Evolutionary conservation across 2,888 invertebrate genomes (phyloP).

Genomic region (Acronicta aceris): DNA sequence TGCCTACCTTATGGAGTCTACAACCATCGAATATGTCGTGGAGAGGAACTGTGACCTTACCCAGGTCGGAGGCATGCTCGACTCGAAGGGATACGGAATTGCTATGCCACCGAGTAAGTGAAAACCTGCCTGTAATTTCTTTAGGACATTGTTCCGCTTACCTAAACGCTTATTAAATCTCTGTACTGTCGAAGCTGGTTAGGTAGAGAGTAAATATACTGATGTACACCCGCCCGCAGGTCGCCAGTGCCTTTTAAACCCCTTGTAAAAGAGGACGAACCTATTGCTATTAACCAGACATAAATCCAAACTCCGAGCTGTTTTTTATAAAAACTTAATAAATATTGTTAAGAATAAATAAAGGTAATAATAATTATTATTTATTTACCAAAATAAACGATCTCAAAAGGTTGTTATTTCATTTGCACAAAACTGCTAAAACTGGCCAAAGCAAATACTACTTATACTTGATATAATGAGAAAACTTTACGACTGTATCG

Average conservation of each 20-base stretch:
- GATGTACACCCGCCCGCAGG: no score
- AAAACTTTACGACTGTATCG: conserved; percentile 43
- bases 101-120: conserved; percentile 96
- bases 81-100: conserved; percentile 98
- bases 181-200: no score
- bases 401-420: conserved; percentile 14
- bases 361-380: no score
- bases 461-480: conserved; percentile 41
- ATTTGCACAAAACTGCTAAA: conserved; percentile 25
- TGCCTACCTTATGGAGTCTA: conserved; percentile 99
- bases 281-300: no score
- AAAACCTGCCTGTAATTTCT: neutral
- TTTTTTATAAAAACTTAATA: no score
- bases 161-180: no score
- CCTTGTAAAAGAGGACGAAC: no score
- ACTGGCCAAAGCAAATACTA: conserved; percentile 17
- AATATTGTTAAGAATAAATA: no score
- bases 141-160: no score
- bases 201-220: no score
- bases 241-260: no score
- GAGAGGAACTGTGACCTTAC: conserved; percentile 97
- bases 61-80: conserved; percentile 97
- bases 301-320: no score
- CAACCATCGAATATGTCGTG: conserved; percentile 98
- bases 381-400: neutral